Evolutionary conservation across 2,113 vertebrate genomes (phyloP).

Genomic region (Phasianus colchicus): DNA sequence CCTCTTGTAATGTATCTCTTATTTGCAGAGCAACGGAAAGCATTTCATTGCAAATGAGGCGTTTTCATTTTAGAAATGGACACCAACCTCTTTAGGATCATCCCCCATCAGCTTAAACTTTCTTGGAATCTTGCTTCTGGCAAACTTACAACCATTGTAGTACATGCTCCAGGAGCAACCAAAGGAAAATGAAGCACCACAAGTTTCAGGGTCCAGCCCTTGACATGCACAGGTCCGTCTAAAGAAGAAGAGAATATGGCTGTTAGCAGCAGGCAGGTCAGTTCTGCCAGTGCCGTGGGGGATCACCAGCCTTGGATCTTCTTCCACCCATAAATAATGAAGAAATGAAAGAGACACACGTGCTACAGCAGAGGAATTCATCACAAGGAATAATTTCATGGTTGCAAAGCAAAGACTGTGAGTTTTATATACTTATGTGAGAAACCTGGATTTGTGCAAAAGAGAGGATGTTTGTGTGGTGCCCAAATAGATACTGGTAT

Average conservation of each 20-base stretch:
- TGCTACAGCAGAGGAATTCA: background rate
- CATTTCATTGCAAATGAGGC: constrained; percentile 28
- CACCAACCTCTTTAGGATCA: constrained; percentile 92
- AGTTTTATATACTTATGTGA: background rate
- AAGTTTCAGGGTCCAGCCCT: constrained; percentile 90
- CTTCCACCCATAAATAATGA: background rate
- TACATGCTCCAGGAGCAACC: constrained; percentile 99
- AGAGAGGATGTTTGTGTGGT: rapidly evolving
- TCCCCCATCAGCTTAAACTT: constrained; percentile 96
- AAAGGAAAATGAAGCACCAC: constrained; percentile 98
- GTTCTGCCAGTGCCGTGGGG: background rate
- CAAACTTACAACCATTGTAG: constrained; percentile 99
- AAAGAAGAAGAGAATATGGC: constrained; percentile 41
- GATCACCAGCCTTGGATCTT: background rate
- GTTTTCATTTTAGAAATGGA: constrained; percentile 11
- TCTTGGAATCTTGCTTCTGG: constrained; percentile 95
- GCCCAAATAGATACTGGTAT: background rate
- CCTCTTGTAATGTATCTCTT: background rate
- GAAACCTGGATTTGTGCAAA: background rate
- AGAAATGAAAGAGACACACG: background rate
- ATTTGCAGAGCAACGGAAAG: constrained; percentile 21
- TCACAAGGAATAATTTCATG: background rate
- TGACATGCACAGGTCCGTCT: constrained; percentile 98
- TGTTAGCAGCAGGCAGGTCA: background rate
- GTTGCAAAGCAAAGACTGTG: background rate